A percentile compares a stretch with the other conserved stretches of the same genome.
Conservation (phyloP, 2,113 vertebrate species). For the Periophthalmodon schlosseri region DNA sequence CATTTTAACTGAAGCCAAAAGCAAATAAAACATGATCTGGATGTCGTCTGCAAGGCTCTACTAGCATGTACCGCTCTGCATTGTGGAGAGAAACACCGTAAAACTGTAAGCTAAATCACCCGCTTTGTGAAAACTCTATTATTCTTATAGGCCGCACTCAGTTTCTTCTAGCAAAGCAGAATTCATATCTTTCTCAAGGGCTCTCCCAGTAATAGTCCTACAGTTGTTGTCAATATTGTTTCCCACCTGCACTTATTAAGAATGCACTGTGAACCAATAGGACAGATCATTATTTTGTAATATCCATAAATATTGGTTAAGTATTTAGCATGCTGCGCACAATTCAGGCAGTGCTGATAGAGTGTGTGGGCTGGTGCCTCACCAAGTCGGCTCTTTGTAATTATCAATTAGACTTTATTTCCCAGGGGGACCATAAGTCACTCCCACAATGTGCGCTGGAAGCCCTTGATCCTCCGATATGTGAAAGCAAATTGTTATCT, state of each 20-base stretch:
- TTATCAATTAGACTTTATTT: conserved; percentile 73
- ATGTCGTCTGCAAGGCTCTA: conserved; percentile 4
- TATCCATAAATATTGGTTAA: conserved; percentile 54
- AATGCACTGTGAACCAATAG: conserved; percentile 43
- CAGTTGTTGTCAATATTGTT: conserved; percentile 64
- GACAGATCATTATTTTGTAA: conserved; percentile 42
- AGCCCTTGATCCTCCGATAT: conserved; percentile 44
- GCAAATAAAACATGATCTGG: conserved; percentile 11
- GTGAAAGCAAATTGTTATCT: conserved; percentile 28
- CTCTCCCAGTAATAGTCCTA: conserved; percentile 51
- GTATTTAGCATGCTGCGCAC: conserved; percentile 59
- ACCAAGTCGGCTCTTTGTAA: conserved; percentile 58
- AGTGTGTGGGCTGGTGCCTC: conserved; percentile 39
- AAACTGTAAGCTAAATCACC: conserved; percentile 28
- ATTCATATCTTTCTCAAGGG: conserved; percentile 50
- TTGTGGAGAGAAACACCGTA: conserved; percentile 30
- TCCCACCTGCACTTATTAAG: conserved; percentile 53
- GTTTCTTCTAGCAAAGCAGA: conserved; percentile 38
- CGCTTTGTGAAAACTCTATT: conserved; percentile 41
- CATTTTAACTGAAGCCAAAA: conserved; percentile 29
- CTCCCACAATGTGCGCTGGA: conserved; percentile 36
- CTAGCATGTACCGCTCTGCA: conserved; percentile 17
- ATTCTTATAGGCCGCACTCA: conserved; percentile 32
- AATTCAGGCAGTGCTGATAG: conserved; percentile 43
- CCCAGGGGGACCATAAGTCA: conserved; percentile 60